A percentile compares a stretch with the other conserved stretches of the same genome.
Conservation (phyloP, 2,797 vertebrate genomes). For the Enteromius paludinosus region DNA sequence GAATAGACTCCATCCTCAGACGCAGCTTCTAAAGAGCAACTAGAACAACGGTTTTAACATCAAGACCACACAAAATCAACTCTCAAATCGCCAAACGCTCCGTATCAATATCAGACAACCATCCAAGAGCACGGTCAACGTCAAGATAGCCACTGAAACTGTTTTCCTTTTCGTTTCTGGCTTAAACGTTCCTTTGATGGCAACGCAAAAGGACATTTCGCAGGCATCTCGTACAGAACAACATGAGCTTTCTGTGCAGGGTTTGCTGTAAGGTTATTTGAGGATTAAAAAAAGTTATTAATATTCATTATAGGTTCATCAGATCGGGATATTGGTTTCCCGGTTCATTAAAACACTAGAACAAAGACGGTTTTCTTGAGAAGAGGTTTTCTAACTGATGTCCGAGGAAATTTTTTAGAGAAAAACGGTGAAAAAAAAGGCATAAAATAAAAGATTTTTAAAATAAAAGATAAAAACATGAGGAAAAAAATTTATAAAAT, state of each 20-base stretch:
- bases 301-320: not conserved
- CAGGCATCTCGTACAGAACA: not conserved
- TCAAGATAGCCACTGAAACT: slow-evolving; percentile 56
- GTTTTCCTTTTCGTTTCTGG: slow-evolving; percentile 4
- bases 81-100: not conserved
- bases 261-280: not conserved
- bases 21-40: slow-evolving; percentile 54
- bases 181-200: not conserved
- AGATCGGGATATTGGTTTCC: not conserved
- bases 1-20: slow-evolving; percentile 71
- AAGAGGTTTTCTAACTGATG: not conserved
- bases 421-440: not conserved
- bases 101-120: not conserved
- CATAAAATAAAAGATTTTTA: too few species aligned
- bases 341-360: not conserved
- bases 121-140: not conserved
- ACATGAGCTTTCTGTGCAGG: not conserved
- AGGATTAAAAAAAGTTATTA: not conserved
- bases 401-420: not conserved
- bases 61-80: slow-evolving; percentile 37
- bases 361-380: not conserved
- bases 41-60: slow-evolving; percentile 73
- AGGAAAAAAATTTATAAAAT: not conserved
- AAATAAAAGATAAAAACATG: not conserved
- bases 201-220: not conserved